Evolutionary conservation across 2,888 invertebrate genomes (phyloP), one percentile per base, ranked within the genome.

Genomic region (Rhyacophila evoluta): DNA sequence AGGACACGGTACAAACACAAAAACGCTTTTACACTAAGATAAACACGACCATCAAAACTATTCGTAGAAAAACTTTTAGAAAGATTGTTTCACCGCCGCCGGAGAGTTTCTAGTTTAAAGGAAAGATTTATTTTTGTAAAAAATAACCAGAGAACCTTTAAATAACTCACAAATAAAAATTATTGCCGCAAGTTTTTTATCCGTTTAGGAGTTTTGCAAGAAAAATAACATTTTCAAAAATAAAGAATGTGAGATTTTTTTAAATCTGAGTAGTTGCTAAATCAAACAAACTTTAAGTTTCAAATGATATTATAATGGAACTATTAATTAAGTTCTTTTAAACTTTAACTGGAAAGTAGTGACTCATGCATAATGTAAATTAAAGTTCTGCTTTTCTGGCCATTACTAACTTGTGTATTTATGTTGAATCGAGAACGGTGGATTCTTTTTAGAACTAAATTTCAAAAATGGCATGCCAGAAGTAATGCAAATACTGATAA

Each of bases 21-120:
- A 55, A 55, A 55, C 55, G 55, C 55, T 55, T 55, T 55, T 55
- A 55, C 55, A 55, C 55, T 25, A 55, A 55, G 55, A 55, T 19
- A 8, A 55, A 8, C 25, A 55, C 55, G 15, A 19, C 19, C 10
- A 8, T 55, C 55, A 25, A 55, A 55, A 55, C 55, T 55, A 55
- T 25, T 55, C 25, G 6, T 10, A 55, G 19, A 55, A 55, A 55
- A 55, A 55, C 55, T 55, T 55, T 55, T 15, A 55, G 25, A 19
- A 55, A 19, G 55, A 19, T 19, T 55, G 12, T 12, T 55, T 55
- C 19, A 55, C 55, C 19, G 55, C 25, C 10, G 6, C 19, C 29
- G 10, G 55, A 39, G 15, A 55, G 55, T 19, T 55, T 55, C 19
- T 25, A 25, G 55, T 55, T 55, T 55, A 19, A 55, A 55, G 25